These are phyloP conservation scores for Muschampia plurimacula DNA, from an alignment of 2,888 invertebrate species.

Conservation along the genomic window DNA sequence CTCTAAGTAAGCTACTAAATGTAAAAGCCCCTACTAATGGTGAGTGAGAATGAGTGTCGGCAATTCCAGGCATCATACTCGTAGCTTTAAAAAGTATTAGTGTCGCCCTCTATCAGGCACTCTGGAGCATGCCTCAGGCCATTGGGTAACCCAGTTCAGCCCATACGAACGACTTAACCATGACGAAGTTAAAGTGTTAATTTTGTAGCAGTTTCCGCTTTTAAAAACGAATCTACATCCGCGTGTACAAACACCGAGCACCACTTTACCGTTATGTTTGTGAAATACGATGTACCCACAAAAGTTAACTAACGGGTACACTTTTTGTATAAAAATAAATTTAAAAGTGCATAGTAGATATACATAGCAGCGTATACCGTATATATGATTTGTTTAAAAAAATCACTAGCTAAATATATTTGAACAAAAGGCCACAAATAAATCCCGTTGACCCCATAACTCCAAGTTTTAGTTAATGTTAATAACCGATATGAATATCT, in stretches of 20 bases:
- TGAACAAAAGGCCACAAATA: too few species aligned
- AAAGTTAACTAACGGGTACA: constrained; percentile 4
- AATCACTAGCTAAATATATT: too few species aligned
- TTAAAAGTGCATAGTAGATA: too few species aligned
- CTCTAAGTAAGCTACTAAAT: neutral
- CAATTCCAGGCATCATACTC: constrained; percentile 1
- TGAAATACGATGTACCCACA: constrained; percentile 2
- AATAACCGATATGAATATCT: too few species aligned
- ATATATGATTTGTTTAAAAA: too few species aligned
- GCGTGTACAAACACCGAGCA: constrained; percentile 6
- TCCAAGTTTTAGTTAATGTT: too few species aligned
- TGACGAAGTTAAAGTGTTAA: constrained; percentile 45
- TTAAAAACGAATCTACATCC: constrained; percentile 37
- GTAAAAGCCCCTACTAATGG: neutral
- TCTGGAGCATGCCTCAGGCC: neutral
- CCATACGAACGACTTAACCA: constrained; percentile 4
- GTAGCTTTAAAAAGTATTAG: constrained; percentile 14
- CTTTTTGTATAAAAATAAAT: neutral
- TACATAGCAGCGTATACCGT: too few species aligned
- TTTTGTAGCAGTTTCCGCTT: constrained; percentile 54
- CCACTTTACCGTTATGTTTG: constrained; percentile 5
- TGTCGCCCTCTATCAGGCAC: constrained; percentile 6
- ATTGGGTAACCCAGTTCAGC: constrained; percentile 9
- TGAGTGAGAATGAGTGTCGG: neutral
- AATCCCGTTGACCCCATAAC: too few species aligned